Conservation (phyloP, 2,888 invertebrate species). For the Drosophila colorata region DNA sequence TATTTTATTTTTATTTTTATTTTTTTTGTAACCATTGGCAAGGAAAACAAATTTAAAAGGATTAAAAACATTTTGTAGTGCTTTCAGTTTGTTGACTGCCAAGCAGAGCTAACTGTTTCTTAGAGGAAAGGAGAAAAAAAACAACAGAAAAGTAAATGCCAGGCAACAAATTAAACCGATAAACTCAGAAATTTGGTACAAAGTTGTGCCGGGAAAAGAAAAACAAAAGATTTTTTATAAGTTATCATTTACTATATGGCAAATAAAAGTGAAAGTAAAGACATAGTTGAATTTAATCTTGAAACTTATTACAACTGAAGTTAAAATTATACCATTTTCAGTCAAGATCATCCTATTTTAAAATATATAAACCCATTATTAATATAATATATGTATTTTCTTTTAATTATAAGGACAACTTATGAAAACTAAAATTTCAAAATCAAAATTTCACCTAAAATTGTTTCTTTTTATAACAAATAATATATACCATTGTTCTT, state of each 20-base stretch:
- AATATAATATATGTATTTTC: too few species aligned
- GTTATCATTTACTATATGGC: neutral
- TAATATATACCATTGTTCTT: too few species aligned
- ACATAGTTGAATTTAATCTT: neutral
- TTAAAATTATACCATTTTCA: neutral
- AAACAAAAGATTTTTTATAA: neutral
- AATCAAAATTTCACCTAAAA: too few species aligned
- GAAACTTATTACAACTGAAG: too few species aligned
- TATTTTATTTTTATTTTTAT: constrained; percentile 7
- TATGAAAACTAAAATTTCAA: too few species aligned
- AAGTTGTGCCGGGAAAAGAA: neutral
- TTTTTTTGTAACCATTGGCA: constrained; percentile 4
- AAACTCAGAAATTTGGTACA: constrained; percentile 32
- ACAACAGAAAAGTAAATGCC: constrained; percentile 1
- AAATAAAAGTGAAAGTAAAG: neutral
- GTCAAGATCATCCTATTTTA: too few species aligned
- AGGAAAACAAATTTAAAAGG: constrained; percentile 74
- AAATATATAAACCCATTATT: too few species aligned
- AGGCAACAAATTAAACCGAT: constrained; percentile 39
- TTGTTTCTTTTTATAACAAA: too few species aligned
- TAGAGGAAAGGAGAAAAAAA: neutral
- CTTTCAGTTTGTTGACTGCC: constrained; percentile 47
- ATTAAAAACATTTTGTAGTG: constrained; percentile 61
- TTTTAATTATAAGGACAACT: too few species aligned
- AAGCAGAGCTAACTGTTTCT: constrained; percentile 30